Percentiles rank a stretch among this genome's conserved stretches.
phyloP scores from a whole-genome alignment of 23 tunicate genomes.

The Halocynthia aurantium region DNA sequence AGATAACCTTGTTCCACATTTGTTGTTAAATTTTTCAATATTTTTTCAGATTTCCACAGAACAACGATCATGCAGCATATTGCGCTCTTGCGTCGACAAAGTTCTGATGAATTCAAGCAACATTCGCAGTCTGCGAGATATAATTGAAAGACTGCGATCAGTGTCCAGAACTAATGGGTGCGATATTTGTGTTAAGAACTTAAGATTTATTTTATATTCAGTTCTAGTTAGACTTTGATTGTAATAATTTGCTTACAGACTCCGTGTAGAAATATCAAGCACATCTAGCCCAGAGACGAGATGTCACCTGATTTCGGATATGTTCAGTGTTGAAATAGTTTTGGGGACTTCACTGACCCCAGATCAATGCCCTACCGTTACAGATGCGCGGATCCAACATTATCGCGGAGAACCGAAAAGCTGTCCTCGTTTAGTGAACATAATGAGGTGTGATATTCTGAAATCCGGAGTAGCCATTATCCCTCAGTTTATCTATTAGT shows the following conservation, averaged over 20 bases:
- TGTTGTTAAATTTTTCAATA: background rate
- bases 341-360: slow-evolving; percentile 41
- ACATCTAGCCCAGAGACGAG: slow-evolving; percentile 38
- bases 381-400: slow-evolving; percentile 45
- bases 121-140: slow-evolving; percentile 53
- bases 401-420: slow-evolving; percentile 32
- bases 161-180: slow-evolving; percentile 85
- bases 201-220: background rate
- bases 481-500: background rate
- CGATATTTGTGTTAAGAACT: background rate
- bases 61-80: slow-evolving; percentile 30
- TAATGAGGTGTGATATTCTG: slow-evolving; percentile 41
- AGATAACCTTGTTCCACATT: background rate
- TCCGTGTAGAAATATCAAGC: slow-evolving; percentile 32
- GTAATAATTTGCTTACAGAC: slow-evolving; percentile 17
- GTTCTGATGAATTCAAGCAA: slow-evolving; percentile 71
- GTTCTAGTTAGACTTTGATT: background rate
- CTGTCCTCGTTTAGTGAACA: slow-evolving; percentile 45
- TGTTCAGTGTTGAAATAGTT: slow-evolving; percentile 53
- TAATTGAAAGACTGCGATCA: slow-evolving; percentile 64
- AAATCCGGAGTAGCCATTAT: background rate
- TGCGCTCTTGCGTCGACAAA: slow-evolving; percentile 70
- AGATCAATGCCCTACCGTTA: slow-evolving; percentile 30
- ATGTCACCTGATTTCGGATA: slow-evolving; percentile 49
- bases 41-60: slow-evolving; percentile 51